These are phyloP conservation scores for Phasianus colchicus DNA, from an alignment of 2,113 vertebrate species.

Conservation along the genomic window DNA sequence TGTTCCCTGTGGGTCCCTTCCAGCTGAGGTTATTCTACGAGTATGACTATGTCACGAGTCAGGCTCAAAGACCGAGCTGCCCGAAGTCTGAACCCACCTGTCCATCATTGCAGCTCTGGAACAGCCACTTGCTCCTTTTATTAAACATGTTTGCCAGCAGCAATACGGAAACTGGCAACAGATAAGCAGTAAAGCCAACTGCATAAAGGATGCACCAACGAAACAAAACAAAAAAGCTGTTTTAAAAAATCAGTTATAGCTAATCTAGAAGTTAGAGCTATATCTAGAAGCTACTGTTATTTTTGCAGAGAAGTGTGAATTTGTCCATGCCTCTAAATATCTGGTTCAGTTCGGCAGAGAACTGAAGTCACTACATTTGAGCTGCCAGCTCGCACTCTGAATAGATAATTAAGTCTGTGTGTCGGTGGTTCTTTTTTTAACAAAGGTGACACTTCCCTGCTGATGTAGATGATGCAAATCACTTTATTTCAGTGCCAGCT, in stretches of 20 bases:
- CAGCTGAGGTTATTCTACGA: too few species aligned
- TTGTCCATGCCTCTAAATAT: constrained; percentile 45
- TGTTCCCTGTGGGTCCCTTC: too few species aligned
- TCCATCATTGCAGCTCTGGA: background rate
- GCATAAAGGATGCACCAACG: background rate
- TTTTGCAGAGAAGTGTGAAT: constrained; percentile 21
- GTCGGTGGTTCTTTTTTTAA: constrained; percentile 70
- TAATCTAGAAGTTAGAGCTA: background rate
- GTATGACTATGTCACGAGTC: background rate
- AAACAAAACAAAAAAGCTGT: background rate
- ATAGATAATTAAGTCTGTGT: constrained; percentile 66
- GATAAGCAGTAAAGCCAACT: background rate
- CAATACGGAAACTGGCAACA: background rate
- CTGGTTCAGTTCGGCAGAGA: background rate
- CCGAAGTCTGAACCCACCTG: background rate
- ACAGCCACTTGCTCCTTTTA: background rate
- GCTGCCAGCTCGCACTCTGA: constrained; percentile 44
- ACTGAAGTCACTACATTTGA: constrained; percentile 18
- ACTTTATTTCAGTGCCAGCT: constrained; percentile 51
- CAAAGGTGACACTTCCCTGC: constrained; percentile 61
- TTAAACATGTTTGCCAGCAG: background rate
- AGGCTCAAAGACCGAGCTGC: background rate
- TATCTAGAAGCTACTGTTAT: constrained; percentile 18
- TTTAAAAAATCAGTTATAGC: background rate
- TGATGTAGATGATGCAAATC: constrained; percentile 68